Percentiles rank a stretch among this genome's conserved stretches.
These are phyloP conservation scores for Camponotus fellah DNA, from an alignment of 2,888 invertebrate genomes.

Conservation along the genomic window DNA sequence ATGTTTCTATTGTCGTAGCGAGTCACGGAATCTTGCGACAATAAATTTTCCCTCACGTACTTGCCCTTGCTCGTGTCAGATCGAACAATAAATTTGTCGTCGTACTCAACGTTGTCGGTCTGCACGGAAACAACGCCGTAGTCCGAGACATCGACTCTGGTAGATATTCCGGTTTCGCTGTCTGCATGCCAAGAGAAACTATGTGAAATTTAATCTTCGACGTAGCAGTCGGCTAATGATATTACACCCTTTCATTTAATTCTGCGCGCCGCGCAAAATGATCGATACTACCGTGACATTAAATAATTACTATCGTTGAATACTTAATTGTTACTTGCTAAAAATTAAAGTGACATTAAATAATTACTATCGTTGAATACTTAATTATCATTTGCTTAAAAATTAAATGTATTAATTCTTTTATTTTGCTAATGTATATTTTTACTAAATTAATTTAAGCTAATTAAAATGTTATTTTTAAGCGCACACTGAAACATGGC, in stretches of 20 bases:
- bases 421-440: neutral
- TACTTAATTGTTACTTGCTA: neutral
- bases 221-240: constrained; percentile 11
- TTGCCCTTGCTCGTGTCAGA: neutral
- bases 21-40: constrained; percentile 18
- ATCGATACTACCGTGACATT: constrained; percentile 29
- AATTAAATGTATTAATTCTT: neutral
- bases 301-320: neutral
- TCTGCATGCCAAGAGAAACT: neutral
- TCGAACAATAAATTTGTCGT: constrained; percentile 41
- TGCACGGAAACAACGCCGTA: neutral
- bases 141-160: neutral
- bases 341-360: neutral
- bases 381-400: neutral
- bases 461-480: neutral
- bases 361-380: neutral
- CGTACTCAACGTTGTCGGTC: constrained; percentile 3
- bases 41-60: constrained; percentile 37
- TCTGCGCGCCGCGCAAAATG: constrained; percentile 21
- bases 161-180: constrained; percentile 18
- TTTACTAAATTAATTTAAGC: neutral
- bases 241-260: constrained; percentile 46
- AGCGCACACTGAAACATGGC: neutral
- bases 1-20: constrained; percentile 21
- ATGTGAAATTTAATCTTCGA: constrained; percentile 35